Percentiles rank a stretch among this genome's conserved stretches.
These are phyloP conservation scores for Melipona bicolor DNA, from an alignment of 2,888 invertebrate species.

Conservation along the genomic window DNA sequence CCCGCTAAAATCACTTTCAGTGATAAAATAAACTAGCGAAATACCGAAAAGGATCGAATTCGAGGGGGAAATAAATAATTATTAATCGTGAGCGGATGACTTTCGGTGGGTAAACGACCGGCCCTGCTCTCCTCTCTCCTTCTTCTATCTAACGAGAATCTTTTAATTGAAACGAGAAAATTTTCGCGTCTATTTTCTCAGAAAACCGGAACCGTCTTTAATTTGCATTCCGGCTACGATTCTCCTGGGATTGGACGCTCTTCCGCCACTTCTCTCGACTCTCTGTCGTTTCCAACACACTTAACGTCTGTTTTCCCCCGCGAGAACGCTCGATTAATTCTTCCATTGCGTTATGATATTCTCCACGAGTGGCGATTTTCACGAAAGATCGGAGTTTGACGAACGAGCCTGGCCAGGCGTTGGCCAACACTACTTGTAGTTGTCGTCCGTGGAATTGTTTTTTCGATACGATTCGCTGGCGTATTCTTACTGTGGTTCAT, in stretches of 20 bases:
- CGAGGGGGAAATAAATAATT: not conserved
- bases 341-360: not conserved
- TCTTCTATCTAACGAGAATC: constrained; percentile 2
- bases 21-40: not conserved
- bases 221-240: not conserved
- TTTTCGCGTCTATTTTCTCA: constrained; percentile 14
- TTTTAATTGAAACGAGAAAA: constrained; percentile 25
- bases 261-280: not conserved
- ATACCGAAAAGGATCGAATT: not conserved
- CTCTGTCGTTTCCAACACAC: not conserved
- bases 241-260: not conserved
- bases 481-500: no score
- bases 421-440: no score
- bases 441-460: no score
- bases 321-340: not conserved
- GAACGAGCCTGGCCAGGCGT: no score
- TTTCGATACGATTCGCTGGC: no score
- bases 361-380: no score
- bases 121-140: no score
- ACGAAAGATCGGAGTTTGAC: no score
- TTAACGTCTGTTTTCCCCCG: not conserved
- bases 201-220: constrained; percentile 14
- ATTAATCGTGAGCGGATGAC: not conserved
- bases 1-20: not conserved
- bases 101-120: not conserved